A percentile compares a stretch with the other conserved stretches of the same genome.
Conservation (phyloP, 1,140 invertebrate species). For the Anastrepha ludens region DNA sequence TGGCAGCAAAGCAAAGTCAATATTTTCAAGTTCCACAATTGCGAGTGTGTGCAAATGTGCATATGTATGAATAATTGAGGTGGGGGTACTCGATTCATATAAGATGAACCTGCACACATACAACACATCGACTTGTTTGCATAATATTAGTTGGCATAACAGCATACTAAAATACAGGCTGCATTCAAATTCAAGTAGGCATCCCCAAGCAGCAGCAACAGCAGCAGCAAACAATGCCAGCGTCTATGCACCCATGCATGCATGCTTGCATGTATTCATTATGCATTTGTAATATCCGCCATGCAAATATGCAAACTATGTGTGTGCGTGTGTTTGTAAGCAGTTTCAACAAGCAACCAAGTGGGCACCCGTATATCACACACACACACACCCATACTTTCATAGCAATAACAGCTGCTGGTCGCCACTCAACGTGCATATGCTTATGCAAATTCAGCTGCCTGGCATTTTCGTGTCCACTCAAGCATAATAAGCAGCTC, state of each 20-base stretch:
- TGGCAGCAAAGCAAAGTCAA: slow-evolving; percentile 6
- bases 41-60: too few species aligned
- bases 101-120: not conserved
- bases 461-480: not conserved
- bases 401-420: too few species aligned
- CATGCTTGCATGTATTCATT: not conserved
- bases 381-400: too few species aligned
- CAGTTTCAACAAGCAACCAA: too few species aligned
- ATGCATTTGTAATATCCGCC: slow-evolving; percentile 19
- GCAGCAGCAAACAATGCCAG: not conserved
- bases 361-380: too few species aligned
- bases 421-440: not conserved
- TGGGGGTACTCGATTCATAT: too few species aligned
- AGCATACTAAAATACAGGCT: not conserved
- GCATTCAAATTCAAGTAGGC: not conserved
- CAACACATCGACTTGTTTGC: not conserved
- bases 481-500: slow-evolving; percentile 29
- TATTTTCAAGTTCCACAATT: not conserved
- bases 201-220: not conserved
- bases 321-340: not conserved
- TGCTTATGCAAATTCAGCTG: not conserved
- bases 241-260: not conserved
- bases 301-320: not conserved
- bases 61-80: too few species aligned
- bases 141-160: not conserved